Conservation (phyloP, 2,888 invertebrate genomes). For the Parnassius mnemosyne region DNA sequence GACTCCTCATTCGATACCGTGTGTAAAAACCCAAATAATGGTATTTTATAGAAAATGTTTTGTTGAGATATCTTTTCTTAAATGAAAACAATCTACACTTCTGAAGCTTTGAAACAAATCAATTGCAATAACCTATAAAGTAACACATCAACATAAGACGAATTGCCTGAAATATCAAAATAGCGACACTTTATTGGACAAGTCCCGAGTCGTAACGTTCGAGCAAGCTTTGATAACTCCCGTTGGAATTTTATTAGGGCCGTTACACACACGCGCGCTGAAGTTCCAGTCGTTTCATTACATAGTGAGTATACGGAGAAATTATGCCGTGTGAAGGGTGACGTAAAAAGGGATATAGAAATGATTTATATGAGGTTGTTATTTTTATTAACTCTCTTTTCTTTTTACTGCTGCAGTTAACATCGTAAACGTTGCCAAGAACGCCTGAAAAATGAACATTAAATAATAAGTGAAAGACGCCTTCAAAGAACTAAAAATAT, state of each 20-base stretch:
- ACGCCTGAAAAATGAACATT: no score
- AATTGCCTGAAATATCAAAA: conserved; percentile 10
- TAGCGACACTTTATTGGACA: conserved; percentile 11
- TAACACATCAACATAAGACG: conserved; percentile 12
- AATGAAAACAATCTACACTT: not conserved
- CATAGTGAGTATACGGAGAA: conserved; percentile 14
- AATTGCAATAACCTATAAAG: conserved; percentile 11
- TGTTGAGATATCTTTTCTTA: no score
- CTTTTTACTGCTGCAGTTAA: not conserved
- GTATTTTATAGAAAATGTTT: no score
- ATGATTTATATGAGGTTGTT: not conserved
- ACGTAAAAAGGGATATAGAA: conserved; percentile 1
- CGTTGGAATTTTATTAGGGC: conserved; percentile 24
- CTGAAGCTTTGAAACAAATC: conserved; percentile 1
- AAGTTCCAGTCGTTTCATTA: conserved; percentile 12
- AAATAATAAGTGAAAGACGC: no score
- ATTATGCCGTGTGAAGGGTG: conserved; percentile 13
- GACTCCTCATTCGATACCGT: no score
- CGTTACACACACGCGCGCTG: conserved; percentile 21
- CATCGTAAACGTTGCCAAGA: no score
- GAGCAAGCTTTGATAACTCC: conserved; percentile 16
- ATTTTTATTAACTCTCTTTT: not conserved
- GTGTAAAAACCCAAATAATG: no score
- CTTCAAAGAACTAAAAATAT: no score
- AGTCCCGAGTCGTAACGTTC: conserved; percentile 14